Conservation (phyloP, 2,797 vertebrate genomes). For the Antrozous pallidus region DNA sequence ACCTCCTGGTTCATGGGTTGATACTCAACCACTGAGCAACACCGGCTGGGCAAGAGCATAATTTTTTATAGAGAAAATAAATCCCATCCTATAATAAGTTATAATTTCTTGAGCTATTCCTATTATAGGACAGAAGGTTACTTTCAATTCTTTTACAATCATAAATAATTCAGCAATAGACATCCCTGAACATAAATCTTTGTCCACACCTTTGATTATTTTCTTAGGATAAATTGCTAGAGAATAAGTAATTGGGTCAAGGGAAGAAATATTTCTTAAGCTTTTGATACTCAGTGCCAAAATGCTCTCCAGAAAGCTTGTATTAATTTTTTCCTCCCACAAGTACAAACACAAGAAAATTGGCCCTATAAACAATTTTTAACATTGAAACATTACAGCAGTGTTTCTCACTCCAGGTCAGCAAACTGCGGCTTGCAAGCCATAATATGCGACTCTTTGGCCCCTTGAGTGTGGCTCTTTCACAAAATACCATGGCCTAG, state of each 20-base stretch:
- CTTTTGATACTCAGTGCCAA: not conserved
- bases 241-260: constrained; percentile 52
- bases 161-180: constrained; percentile 58
- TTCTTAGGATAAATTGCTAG: constrained; percentile 48
- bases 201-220: constrained; percentile 49
- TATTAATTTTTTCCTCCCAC: constrained; percentile 32
- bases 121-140: constrained; percentile 35
- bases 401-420: too few species aligned
- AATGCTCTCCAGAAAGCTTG: not conserved
- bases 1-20: too few species aligned
- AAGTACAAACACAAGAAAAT: not conserved
- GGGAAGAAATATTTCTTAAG: not conserved
- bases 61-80: constrained; percentile 13
- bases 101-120: constrained; percentile 25
- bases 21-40: too few species aligned
- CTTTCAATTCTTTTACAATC: constrained; percentile 17
- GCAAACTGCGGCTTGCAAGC: too few species aligned
- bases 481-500: too few species aligned
- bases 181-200: constrained; percentile 43
- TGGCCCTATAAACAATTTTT: not conserved
- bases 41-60: not conserved
- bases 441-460: too few species aligned
- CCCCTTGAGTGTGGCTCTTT: too few species aligned
- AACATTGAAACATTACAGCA: not conserved
- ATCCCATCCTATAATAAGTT: not conserved